A percentile compares a stretch with the other conserved stretches of the same genome.
These are phyloP conservation scores for Sprattus sprattus DNA, from an alignment of 2,113 vertebrate genomes.

Conservation along the genomic window DNA sequence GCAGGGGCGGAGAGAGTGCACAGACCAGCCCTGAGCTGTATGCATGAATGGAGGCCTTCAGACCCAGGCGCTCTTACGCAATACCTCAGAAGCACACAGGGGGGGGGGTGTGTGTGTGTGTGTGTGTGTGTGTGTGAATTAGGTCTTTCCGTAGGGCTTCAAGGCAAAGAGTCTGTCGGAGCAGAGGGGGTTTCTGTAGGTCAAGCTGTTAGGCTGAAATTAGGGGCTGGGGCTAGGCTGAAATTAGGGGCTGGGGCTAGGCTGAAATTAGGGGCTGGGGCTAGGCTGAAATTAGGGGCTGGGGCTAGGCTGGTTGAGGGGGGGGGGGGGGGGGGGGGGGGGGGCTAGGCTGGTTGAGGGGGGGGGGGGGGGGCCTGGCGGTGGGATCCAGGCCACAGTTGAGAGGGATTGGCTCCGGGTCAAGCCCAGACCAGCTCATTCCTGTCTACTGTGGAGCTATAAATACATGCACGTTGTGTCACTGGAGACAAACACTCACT, in stretches of 20 bases:
- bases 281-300: neutral
- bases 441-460: slow-evolving; percentile 34
- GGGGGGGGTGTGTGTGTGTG: neutral
- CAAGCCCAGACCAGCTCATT: slow-evolving; percentile 31
- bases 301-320: too few relatives aligned
- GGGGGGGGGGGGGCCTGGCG: neutral
- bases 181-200: neutral
- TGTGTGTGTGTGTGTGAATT: neutral
- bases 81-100: neutral
- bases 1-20: neutral
- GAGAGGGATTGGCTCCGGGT: slow-evolving; percentile 20
- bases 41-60: slow-evolving; percentile 41
- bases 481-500: neutral
- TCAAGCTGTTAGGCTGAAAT: neutral
- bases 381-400: slow-evolving; percentile 21
- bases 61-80: slow-evolving; percentile 29
- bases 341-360: too few relatives aligned
- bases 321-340: too few relatives aligned
- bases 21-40: neutral
- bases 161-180: neutral
- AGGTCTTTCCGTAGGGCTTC: neutral
- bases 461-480: slow-evolving; percentile 29
- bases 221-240: neutral
- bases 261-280: neutral
- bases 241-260: neutral